phyloP scores from a whole-genome alignment of 2,888 invertebrate genomes.

The Hirtodrosophila duncani region DNA sequence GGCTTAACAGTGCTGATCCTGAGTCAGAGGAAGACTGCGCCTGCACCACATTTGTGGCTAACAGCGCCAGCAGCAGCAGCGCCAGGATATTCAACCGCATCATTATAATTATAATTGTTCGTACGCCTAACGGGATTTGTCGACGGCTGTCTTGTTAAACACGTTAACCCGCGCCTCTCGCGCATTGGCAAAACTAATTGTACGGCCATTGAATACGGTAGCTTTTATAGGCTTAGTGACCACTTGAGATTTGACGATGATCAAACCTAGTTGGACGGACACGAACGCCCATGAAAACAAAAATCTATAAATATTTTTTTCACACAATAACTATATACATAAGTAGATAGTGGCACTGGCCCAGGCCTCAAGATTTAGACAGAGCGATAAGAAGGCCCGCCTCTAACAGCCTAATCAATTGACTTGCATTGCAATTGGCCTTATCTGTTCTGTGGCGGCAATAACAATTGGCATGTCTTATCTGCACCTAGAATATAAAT shows the following conservation, averaged over 20 bases:
- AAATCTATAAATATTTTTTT: constrained; percentile 33
- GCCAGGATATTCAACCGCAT: constrained; percentile 24
- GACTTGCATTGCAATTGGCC: constrained; percentile 20
- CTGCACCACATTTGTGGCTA: constrained; percentile 4
- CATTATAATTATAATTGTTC: constrained; percentile 35
- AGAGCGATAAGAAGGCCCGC: constrained; percentile 35
- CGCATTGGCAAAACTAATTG: constrained; percentile 38
- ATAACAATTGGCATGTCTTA: no score
- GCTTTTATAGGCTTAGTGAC: constrained; percentile 44
- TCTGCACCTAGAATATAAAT: constrained; percentile 22
- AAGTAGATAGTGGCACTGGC: constrained; percentile 12
- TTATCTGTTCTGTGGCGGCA: constrained; percentile 4
- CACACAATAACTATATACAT: no score
- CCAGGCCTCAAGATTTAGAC: constrained; percentile 12
- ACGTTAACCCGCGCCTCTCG: constrained; percentile 5
- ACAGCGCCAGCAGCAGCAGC: constrained; percentile 27
- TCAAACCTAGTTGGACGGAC: no score
- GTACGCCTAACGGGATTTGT: no score
- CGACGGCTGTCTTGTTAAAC: no score
- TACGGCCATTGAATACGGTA: constrained; percentile 12
- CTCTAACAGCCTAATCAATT: constrained; percentile 19
- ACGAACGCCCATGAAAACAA: constrained; percentile 10
- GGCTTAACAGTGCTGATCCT: constrained; percentile 42
- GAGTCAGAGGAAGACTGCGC: no score
- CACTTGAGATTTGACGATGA: constrained; percentile 26